Conservation (phyloP, 2,888 invertebrate species). For the Andrena minutula region DNA sequence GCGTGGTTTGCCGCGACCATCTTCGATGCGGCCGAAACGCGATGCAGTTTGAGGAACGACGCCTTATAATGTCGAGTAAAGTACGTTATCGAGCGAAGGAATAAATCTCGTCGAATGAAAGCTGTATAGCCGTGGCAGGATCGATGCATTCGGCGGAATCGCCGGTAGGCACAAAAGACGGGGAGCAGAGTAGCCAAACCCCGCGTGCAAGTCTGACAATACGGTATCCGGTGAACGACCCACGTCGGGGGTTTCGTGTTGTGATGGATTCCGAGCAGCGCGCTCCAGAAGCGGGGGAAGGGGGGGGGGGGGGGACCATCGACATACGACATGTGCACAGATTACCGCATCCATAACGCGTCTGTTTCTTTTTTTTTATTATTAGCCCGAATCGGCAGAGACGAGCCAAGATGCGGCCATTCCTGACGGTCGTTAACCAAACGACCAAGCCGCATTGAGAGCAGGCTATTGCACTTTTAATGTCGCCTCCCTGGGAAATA, state of each 20-base stretch:
- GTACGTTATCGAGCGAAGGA: conserved; percentile 49
- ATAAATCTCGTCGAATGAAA: conserved; percentile 52
- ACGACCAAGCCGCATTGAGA: conserved; percentile 69
- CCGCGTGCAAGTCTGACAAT: conserved; percentile 29
- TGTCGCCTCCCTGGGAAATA: conserved; percentile 75
- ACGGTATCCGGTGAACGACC: conserved; percentile 45
- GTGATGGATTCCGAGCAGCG: conserved; percentile 44
- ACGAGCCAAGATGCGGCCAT: conserved; percentile 75
- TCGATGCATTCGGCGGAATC: conserved; percentile 55
- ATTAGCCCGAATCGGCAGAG: conserved; percentile 49
- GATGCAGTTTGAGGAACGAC: not conserved
- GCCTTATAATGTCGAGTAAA: conserved; percentile 13
- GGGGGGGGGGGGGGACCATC: conserved; percentile 13
- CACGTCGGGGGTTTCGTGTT: conserved; percentile 33
- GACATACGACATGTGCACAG: conserved; percentile 49
- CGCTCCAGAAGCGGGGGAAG: conserved; percentile 33
- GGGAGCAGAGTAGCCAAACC: conserved; percentile 22
- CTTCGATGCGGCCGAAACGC: not conserved
- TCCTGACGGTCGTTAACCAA: conserved; percentile 76
- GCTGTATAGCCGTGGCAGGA: conserved; percentile 32
- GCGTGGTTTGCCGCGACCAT: not conserved
- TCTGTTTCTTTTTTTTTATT: conserved; percentile 38
- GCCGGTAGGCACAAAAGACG: conserved; percentile 36
- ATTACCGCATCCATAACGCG: conserved; percentile 44
- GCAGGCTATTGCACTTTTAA: conserved; percentile 81